phyloP scores from a whole-genome alignment of 2,888 invertebrate genomes.

The Bugulina stolonifera region DNA sequence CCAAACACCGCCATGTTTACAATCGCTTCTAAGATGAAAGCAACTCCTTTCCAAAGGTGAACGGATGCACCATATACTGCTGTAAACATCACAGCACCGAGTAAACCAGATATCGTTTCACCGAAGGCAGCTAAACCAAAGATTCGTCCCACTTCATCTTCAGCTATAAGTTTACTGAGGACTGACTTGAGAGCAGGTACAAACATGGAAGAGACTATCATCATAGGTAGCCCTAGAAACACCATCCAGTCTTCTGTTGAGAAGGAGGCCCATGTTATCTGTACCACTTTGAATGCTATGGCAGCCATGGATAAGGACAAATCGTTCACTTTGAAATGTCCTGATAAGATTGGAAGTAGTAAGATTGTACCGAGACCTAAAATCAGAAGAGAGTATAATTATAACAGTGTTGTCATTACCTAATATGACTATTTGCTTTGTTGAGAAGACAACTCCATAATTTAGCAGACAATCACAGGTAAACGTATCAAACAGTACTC shows the following conservation, averaged over 20 bases:
- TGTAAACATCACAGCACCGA: conserved; percentile 45
- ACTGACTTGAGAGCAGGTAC: conserved; percentile 44
- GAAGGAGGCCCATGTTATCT: conserved; percentile 38
- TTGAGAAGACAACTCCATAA: no score
- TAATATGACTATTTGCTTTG: no score
- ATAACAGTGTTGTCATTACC: no score
- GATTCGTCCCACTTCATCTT: conserved; percentile 47
- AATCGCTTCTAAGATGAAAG: conserved; percentile 40
- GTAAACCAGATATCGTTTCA: conserved; percentile 44
- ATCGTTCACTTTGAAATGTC: conserved; percentile 39
- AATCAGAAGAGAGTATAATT: neutral
- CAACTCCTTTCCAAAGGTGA: conserved; percentile 41
- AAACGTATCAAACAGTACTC: no score
- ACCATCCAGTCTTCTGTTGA: conserved; percentile 42
- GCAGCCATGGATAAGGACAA: conserved; percentile 43
- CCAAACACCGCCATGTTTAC: conserved; percentile 35
- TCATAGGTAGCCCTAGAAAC: conserved; percentile 42
- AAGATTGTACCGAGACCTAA: conserved; percentile 43
- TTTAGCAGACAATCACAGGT: no score
- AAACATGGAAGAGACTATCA: conserved; percentile 45
- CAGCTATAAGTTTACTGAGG: conserved; percentile 45
- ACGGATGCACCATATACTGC: conserved; percentile 45
- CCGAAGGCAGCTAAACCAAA: conserved; percentile 47
- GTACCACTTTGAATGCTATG: conserved; percentile 42
- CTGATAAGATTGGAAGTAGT: conserved; percentile 44